These are phyloP conservation scores for Aphaenogaster ashmeadi DNA, from an alignment of 1,140 invertebrate species.

Conservation along the genomic window DNA sequence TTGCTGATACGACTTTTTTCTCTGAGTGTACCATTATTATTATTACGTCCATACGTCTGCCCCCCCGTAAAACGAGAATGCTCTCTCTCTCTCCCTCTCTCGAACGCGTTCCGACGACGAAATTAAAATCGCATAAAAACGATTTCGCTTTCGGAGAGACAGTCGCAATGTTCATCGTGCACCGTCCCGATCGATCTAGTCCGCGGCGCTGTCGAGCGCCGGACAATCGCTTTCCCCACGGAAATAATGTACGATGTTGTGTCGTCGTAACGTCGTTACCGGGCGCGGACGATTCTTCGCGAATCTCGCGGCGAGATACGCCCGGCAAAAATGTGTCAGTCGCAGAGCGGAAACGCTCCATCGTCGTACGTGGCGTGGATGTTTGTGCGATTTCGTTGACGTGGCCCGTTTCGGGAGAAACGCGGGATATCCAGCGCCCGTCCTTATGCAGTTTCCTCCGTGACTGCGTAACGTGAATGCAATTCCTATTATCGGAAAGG, in stretches of 20 bases:
- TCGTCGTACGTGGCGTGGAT: conserved; percentile 42
- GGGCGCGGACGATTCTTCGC: not conserved
- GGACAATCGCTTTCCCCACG: not conserved
- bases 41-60: too few species aligned
- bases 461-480: conserved; percentile 55
- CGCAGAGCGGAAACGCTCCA: conserved; percentile 10
- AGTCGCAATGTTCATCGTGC: not conserved
- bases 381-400: conserved; percentile 39
- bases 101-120: not conserved
- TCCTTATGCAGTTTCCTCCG: not conserved
- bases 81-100: not conserved
- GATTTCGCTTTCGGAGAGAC: not conserved
- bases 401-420: conserved; percentile 26
- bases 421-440: not conserved
- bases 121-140: conserved; percentile 16
- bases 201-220: not conserved
- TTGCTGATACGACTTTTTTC: too few species aligned
- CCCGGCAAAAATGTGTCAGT: conserved; percentile 47
- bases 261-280: not conserved
- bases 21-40: too few species aligned
- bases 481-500: conserved; percentile 67
- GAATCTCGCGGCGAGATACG: not conserved
- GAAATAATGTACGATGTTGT: conserved; percentile 44
- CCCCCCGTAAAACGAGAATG: too few species aligned
- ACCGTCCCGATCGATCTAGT: not conserved